Conservation (phyloP, 2,888 invertebrate species). For the Eupithecia vulgata region DNA sequence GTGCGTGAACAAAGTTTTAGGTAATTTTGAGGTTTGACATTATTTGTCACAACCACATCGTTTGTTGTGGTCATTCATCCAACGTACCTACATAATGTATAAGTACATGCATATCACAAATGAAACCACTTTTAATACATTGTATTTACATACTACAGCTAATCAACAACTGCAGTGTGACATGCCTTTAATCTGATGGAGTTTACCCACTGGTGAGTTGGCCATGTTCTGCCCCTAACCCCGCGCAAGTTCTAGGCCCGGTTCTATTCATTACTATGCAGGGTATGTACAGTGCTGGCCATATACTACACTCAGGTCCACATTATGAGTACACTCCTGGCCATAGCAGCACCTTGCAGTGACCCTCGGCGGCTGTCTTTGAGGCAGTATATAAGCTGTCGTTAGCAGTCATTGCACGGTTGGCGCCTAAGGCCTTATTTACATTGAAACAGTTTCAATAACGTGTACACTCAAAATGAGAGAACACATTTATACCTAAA, state of each 20-base stretch:
- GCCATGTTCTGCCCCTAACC: conserved; percentile 2
- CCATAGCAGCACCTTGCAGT: not conserved
- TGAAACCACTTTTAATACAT: not conserved
- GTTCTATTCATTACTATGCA: conserved; percentile 7
- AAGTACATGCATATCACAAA: not conserved
- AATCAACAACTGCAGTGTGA: not conserved
- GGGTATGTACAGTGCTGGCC: not conserved
- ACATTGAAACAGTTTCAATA: not conserved
- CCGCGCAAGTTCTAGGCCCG: conserved; percentile 3
- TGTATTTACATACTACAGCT: not conserved
- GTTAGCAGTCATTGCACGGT: not conserved
- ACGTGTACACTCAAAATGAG: not conserved
- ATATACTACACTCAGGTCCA: not conserved
- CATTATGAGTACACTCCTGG: not conserved
- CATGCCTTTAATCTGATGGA: not conserved
- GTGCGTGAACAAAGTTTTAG: not conserved
- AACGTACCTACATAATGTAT: not conserved
- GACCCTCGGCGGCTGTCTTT: conserved; percentile 4
- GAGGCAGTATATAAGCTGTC: not conserved
- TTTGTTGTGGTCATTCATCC: not conserved
- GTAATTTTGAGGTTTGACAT: not conserved
- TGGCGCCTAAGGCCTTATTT: not conserved
- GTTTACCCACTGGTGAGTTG: not conserved
- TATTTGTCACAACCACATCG: not conserved
- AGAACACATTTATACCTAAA: not conserved